Percentiles rank a stretch among this genome's conserved stretches.
phyloP scores from a whole-genome alignment of 2,797 vertebrate genomes.

The Synaphobranchus kaupii region DNA sequence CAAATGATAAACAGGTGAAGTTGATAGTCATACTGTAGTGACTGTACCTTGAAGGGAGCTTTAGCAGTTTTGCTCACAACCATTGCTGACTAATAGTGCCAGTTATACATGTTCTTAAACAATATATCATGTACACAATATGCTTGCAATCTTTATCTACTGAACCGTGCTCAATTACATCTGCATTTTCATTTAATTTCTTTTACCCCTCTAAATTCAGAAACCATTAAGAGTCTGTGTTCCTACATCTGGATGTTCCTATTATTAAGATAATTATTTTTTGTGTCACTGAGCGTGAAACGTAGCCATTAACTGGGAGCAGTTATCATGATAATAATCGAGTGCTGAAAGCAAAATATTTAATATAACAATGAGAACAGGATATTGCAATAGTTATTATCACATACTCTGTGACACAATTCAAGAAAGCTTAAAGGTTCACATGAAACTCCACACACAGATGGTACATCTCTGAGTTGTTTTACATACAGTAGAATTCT shows the following conservation, averaged over 20 bases:
- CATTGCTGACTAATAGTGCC: background rate
- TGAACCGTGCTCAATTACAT: background rate
- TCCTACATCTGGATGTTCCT: background rate
- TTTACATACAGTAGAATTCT: background rate
- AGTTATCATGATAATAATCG: slow-evolving; percentile 11
- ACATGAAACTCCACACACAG: background rate
- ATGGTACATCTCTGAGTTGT: background rate
- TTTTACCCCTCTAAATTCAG: background rate
- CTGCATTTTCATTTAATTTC: background rate
- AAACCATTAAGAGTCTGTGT: background rate
- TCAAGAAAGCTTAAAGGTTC: background rate
- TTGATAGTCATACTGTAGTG: background rate
- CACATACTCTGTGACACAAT: background rate
- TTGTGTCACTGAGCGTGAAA: background rate
- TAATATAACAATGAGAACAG: background rate
- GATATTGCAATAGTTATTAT: background rate
- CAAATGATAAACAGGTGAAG: background rate
- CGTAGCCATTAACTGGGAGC: slow-evolving; percentile 9
- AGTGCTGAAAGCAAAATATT: background rate
- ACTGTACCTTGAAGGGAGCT: background rate
- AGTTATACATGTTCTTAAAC: background rate
- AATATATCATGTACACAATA: background rate
- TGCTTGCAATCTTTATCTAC: background rate
- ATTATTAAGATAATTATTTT: background rate
- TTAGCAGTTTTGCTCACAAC: background rate